phyloP scores from a whole-genome alignment of 2,888 invertebrate genomes.

The Drosophila tanythrix region DNA sequence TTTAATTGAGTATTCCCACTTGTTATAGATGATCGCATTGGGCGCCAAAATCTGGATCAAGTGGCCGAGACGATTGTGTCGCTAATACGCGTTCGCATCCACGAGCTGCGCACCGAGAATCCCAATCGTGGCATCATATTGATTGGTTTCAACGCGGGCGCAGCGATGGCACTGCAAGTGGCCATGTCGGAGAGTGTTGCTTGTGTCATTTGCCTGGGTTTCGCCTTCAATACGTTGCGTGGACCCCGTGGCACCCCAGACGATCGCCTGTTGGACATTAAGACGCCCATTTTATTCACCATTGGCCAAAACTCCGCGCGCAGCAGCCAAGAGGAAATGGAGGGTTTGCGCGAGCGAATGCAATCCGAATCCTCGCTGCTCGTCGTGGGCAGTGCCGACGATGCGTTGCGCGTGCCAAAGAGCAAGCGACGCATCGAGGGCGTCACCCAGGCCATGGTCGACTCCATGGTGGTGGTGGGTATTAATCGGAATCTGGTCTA shows the following conservation, averaged over 20 bases:
- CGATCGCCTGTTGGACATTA: slow-evolving; percentile 90
- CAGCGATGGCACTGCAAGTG: slow-evolving; percentile 90
- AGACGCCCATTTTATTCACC: slow-evolving; percentile 91
- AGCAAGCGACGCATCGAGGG: slow-evolving; percentile 90
- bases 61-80: slow-evolving; percentile 88
- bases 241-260: slow-evolving; percentile 91
- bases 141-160: slow-evolving; percentile 92
- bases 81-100: slow-evolving; percentile 89
- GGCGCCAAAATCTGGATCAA: slow-evolving; percentile 83
- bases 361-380: slow-evolving; percentile 91
- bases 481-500: background rate
- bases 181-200: slow-evolving; percentile 90
- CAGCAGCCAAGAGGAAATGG: slow-evolving; percentile 90
- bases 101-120: slow-evolving; percentile 89
- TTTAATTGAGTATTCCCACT: background rate
- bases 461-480: slow-evolving; percentile 89
- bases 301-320: slow-evolving; percentile 91
- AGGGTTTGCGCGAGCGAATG: slow-evolving; percentile 91
- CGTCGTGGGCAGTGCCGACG: slow-evolving; percentile 92
- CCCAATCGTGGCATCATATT: slow-evolving; percentile 90
- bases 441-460: slow-evolving; percentile 92
- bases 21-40: slow-evolving; percentile 72
- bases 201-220: slow-evolving; percentile 91
- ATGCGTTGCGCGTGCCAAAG: slow-evolving; percentile 89
- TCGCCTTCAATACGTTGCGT: slow-evolving; percentile 90